Base-by-base conservation (phyloP, 2,888 invertebrate species). In the Dasypolia templi region DNA sequence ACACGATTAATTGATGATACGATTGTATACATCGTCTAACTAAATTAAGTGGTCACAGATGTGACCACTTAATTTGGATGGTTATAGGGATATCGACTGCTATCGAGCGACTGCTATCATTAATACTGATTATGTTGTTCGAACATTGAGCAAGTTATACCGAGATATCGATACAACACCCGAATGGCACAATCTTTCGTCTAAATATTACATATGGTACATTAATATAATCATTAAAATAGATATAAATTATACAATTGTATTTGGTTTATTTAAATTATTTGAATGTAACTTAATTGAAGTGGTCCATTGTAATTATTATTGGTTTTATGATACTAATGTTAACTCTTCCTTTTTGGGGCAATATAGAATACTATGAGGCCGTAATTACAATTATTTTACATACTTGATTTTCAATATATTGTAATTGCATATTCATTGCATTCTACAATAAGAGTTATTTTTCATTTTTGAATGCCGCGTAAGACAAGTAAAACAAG, bases 121-220 rank as follows among this genome's bases (percentile, higher is more conserved):
- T 84, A 84, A 81, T 86, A 84, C 86, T 89, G 87, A 85, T 87
- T 86, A 79, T 81, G 79, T 75, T 66, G 74, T 84, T 76, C 61
- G 62, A 83, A 76, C 74, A 77, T 89, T 89, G 89, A 89, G 89
- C 89, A 89, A 84, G 63, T 68, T 51, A 82, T 75, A n/a, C n/a
- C 61, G 66, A 82, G 56, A 72, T 3, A 72, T 72, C 64, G 65
- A 81, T 76, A 80, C 53, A 74, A 75, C 49, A 78, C 70, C 61
- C 61, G 75, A 82, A 79, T 86, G 83, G 77, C 80, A 86, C 83
- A 65, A 77, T 80, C 53, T 46, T 75, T 69, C 64, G 17, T 75
- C 62, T 73, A 74, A 82, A 77, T n/a, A 69, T 75, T 79, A 79
- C 44, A 68, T 66, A 66, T 79, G 69, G 65, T 77, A 72, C 46